Conservation (phyloP, 2,888 invertebrate species). For the Drosophila basisetae region DNA sequence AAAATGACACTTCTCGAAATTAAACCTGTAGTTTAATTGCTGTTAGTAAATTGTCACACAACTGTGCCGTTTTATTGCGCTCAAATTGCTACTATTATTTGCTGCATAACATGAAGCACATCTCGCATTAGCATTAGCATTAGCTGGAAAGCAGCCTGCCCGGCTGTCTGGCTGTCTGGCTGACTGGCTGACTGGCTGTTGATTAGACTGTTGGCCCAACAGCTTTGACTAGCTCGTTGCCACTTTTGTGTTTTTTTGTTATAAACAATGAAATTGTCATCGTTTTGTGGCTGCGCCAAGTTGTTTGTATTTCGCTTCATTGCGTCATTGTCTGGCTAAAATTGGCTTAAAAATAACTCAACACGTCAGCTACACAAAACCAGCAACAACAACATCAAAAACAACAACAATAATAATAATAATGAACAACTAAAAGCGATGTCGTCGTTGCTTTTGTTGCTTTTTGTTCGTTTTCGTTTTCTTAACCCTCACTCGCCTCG, state of each 20-base stretch:
- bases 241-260: constrained; percentile 42
- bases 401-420: constrained; percentile 12
- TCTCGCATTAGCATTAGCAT: constrained; percentile 10
- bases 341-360: constrained; percentile 82
- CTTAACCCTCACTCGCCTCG: constrained; percentile 23
- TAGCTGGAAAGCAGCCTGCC: constrained; percentile 14
- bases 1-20: neutral
- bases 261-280: constrained; percentile 71
- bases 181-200: constrained; percentile 16
- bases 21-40: neutral
- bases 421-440: constrained; percentile 16
- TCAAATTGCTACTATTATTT: neutral
- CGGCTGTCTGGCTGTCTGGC: neutral
- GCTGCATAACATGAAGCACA: neutral
- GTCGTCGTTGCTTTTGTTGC: constrained; percentile 31
- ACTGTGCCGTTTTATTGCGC: neutral
- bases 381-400: constrained; percentile 7
- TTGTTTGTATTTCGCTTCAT: constrained; percentile 68
- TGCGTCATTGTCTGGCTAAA: constrained; percentile 82
- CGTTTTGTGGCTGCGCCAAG: constrained; percentile 55
- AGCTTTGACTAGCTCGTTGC: constrained; percentile 18
- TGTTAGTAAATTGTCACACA: neutral
- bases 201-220: constrained; percentile 18
- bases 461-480: constrained; percentile 22
- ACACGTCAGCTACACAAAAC: constrained; percentile 75